Evolutionary conservation across 2,113 vertebrate species (phyloP).

Genomic region (Anhinga anhinga): DNA sequence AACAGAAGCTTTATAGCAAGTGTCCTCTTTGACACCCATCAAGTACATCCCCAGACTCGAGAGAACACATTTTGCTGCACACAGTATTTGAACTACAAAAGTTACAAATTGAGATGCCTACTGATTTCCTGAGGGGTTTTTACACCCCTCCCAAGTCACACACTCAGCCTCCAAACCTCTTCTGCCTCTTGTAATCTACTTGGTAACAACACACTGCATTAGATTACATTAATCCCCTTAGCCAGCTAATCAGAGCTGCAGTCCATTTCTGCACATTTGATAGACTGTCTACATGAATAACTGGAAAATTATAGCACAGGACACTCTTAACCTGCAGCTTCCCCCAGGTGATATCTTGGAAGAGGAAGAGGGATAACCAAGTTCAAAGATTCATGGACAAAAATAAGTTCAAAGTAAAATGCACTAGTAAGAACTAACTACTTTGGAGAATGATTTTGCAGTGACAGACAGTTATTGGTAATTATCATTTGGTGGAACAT

Average conservation of each 20-base stretch:
- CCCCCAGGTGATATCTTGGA: neutral
- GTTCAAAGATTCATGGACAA: neutral
- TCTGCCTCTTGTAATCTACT: neutral
- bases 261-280: neutral
- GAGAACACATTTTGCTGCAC: neutral
- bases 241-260: neutral
- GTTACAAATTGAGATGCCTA: neutral
- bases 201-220: neutral
- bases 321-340: neutral
- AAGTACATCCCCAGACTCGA: neutral
- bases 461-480: neutral
- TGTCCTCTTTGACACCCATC: neutral
- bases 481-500: neutral
- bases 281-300: neutral
- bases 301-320: neutral
- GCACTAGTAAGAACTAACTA: neutral
- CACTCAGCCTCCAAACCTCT: neutral
- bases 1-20: neutral
- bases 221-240: neutral
- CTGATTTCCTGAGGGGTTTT: neutral
- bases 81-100: neutral
- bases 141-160: neutral
- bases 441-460: neutral
- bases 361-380: neutral
- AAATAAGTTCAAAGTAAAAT: neutral